Conservation (phyloP, 2,888 invertebrate genomes). For the Caenorhabditis angaria region DNA sequence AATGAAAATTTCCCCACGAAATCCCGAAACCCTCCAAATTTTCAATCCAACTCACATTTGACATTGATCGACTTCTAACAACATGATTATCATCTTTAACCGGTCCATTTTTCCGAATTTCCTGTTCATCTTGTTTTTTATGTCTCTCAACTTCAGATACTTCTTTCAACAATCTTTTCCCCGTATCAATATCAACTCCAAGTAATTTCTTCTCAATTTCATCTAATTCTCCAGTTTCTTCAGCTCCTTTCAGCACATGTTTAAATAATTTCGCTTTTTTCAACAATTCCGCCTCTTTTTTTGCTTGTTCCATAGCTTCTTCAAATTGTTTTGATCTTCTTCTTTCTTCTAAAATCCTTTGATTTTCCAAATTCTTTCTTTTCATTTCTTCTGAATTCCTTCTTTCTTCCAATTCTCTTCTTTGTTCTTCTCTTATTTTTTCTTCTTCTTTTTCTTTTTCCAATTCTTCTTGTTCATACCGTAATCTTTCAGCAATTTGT, state of each 20-base stretch:
- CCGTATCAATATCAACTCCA: conserved; percentile 41
- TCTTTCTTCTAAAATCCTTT: conserved; percentile 35
- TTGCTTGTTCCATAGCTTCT: conserved; percentile 44
- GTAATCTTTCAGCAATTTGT: conserved; percentile 28
- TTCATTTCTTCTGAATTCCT: conserved; percentile 23
- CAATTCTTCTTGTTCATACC: conserved; percentile 21
- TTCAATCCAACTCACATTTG: conserved; percentile 36
- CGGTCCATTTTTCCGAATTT: conserved; percentile 42
- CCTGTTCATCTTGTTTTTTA: conserved; percentile 36
- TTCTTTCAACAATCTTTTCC: conserved; percentile 40
- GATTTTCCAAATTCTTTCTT: conserved; percentile 19
- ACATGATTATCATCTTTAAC: conserved; percentile 6
- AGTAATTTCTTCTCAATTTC: conserved; percentile 44
- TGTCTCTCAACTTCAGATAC: conserved; percentile 38
- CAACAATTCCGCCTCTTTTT: conserved; percentile 45
- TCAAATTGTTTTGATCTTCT: conserved; percentile 36
- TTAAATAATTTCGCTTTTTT: conserved; percentile 45
- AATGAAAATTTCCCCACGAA: no score
- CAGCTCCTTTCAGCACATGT: conserved; percentile 45
- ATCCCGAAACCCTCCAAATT: no score
- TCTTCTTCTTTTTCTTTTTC: conserved; percentile 23
- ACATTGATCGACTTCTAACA: conserved; percentile 15
- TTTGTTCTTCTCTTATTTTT: conserved; percentile 27
- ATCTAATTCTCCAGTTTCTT: conserved; percentile 26
- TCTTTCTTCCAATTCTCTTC: conserved; percentile 24